Base-by-base conservation (phyloP, 2,797 vertebrate genomes). In the Melanotaenia boesemani region DNA sequence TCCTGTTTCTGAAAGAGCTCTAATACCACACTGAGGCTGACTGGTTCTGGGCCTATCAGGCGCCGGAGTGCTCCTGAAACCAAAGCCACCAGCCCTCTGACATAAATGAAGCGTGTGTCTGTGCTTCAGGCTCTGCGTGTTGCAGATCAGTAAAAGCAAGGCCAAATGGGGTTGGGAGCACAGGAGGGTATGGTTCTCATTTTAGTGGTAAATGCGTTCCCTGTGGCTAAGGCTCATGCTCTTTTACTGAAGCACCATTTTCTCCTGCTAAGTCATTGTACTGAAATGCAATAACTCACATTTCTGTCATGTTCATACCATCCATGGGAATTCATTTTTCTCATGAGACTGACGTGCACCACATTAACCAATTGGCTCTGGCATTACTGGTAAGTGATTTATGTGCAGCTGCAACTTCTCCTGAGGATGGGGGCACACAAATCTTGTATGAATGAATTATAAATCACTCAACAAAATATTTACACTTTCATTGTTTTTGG, bases 1-100 rank as follows among this genome's bases (percentile, higher is more conserved):
- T 95, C 93, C 93, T 93, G 90, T 94, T 94, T 86, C 90, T 48
- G 67, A 78, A 79, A 64, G 24, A 78, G 74, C 81, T 82, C 85
- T 87, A 89, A 86, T 90, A 84, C 85, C 71, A 74, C 84, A 86
- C 75, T 70, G 76, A 87, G 84, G 86, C 84, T 73, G 70, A 78
- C 78, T 64, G 73, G 80, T 84, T 82, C 79, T 72, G 61, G 79
- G 81, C 81, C 86, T 86, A 86, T 76, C 56, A 59, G 82, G 87
- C 84, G 77, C 76, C 84, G 54, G 73, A 80, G 78, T 69, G 70
- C 85, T 83, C 79, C 89, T 85, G 84, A 90, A 88, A 88, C 80
- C 76, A 83, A 88, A 92, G 81, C 90, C 80, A 83, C 73, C 12
- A 81, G 82, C 86, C 86, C 85, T 88, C 75, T 56, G 79, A 90